These are phyloP conservation scores for Atta cephalotes DNA, from an alignment of 1,140 invertebrate species.

Conservation along the genomic window DNA sequence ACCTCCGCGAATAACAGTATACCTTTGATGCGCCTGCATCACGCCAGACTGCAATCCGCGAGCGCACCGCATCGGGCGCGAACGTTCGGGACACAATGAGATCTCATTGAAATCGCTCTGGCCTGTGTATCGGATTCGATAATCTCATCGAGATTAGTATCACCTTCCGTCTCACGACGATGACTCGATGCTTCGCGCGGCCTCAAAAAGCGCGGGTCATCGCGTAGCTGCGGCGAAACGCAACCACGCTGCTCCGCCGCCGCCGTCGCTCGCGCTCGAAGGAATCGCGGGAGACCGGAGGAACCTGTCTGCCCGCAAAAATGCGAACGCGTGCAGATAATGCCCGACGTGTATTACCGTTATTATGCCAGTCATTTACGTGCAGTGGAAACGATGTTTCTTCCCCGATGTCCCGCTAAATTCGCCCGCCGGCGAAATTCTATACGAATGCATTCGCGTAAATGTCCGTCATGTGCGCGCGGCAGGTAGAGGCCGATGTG, in stretches of 20 bases:
- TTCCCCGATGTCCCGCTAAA: conserved; percentile 78
- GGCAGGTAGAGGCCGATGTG: conserved; percentile 8
- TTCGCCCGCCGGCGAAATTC: conserved; percentile 77
- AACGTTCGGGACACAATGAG: conserved; percentile 41
- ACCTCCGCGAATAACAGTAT: conserved; percentile 54
- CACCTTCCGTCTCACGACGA: conserved; percentile 52
- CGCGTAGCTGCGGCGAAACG: conserved; percentile 67
- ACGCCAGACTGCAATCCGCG: conserved; percentile 54
- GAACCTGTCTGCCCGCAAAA: conserved; percentile 76
- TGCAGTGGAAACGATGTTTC: conserved; percentile 74
- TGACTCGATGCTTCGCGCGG: conserved; percentile 59
- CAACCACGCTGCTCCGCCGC: conserved; percentile 19
- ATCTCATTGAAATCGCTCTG: conserved; percentile 51
- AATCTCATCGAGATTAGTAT: conserved; percentile 55
- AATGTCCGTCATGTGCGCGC: conserved; percentile 61
- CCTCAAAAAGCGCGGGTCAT: conserved; percentile 71
- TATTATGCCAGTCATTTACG: conserved; percentile 83
- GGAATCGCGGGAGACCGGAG: conserved; percentile 61
- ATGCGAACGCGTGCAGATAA: conserved; percentile 84
- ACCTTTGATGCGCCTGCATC: conserved; percentile 57
- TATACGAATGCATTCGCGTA: conserved; percentile 77
- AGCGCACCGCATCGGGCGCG: conserved; percentile 15
- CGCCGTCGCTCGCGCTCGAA: background rate
- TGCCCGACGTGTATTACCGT: conserved; percentile 81
- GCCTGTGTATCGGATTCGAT: conserved; percentile 55